Percentiles rank a stretch among this genome's conserved stretches.
phyloP scores from a whole-genome alignment of 2,797 vertebrate genomes.

The Galago senegalensis region DNA sequence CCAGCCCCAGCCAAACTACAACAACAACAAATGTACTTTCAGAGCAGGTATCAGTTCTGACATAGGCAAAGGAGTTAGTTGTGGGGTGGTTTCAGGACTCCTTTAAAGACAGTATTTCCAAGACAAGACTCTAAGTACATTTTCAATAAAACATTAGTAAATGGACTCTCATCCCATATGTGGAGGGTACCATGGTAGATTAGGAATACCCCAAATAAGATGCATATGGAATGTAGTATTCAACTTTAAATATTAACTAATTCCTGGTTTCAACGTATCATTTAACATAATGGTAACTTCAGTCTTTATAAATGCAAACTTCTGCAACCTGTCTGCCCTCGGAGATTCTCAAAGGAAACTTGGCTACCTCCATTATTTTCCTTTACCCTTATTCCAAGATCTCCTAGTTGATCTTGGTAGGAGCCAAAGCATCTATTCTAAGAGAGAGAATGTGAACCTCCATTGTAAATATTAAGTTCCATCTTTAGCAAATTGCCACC shows the following conservation, averaged over 20 bases:
- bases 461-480: neutral
- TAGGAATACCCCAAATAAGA: neutral
- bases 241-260: neutral
- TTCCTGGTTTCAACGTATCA: neutral
- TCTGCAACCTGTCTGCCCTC: neutral
- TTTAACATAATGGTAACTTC: constrained; percentile 6
- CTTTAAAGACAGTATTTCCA: neutral
- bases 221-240: neutral
- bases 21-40: neutral
- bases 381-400: neutral
- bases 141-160: neutral
- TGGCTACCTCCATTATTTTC: neutral
- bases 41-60: neutral
- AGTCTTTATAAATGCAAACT: neutral
- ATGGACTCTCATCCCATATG: neutral
- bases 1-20: too few species aligned
- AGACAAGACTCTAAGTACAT: neutral
- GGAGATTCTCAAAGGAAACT: neutral
- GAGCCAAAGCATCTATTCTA: neutral
- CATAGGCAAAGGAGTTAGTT: neutral
- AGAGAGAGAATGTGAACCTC: neutral
- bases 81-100: neutral
- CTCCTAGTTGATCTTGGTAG: neutral
- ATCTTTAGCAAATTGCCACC: neutral
- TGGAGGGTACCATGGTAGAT: neutral